phyloP scores from a whole-genome alignment of 2,888 invertebrate species.

The Eilema griseolum region DNA sequence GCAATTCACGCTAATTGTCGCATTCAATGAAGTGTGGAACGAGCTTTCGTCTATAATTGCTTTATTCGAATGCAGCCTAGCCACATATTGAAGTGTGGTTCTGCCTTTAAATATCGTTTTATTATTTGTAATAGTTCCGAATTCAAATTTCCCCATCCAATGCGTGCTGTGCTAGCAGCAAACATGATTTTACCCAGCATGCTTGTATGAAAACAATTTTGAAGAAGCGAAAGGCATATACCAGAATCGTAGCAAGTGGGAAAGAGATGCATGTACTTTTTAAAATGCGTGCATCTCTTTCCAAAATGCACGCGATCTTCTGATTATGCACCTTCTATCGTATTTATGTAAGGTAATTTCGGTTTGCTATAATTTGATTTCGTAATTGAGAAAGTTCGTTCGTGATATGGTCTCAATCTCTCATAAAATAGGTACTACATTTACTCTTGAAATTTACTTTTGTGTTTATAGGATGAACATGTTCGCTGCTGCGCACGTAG shows the following conservation, averaged over 20 bases:
- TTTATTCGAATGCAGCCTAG: too few species aligned
- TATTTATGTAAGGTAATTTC: background rate
- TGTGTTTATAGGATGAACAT: background rate
- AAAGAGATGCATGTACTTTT: background rate
- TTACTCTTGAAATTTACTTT: background rate
- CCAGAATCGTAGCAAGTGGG: too few species aligned
- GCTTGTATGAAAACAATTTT: background rate
- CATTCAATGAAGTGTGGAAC: too few species aligned
- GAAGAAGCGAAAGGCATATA: background rate
- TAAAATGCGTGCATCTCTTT: too few species aligned
- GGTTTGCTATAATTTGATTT: background rate
- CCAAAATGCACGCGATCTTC: background rate
- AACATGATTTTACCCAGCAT: background rate
- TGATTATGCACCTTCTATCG: background rate
- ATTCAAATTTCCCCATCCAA: background rate
- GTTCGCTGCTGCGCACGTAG: background rate
- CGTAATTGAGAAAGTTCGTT: too few species aligned
- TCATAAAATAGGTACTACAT: too few species aligned
- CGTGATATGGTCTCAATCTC: too few species aligned
- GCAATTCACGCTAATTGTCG: too few species aligned
- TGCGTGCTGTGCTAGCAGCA: background rate
- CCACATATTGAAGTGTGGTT: too few species aligned
- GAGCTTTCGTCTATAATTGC: too few species aligned
- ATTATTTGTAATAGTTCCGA: constrained; percentile 3
- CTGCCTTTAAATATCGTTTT: background rate